Conservation (phyloP, 2,113 vertebrate species). For the Brachypteracias leptosomus region DNA sequence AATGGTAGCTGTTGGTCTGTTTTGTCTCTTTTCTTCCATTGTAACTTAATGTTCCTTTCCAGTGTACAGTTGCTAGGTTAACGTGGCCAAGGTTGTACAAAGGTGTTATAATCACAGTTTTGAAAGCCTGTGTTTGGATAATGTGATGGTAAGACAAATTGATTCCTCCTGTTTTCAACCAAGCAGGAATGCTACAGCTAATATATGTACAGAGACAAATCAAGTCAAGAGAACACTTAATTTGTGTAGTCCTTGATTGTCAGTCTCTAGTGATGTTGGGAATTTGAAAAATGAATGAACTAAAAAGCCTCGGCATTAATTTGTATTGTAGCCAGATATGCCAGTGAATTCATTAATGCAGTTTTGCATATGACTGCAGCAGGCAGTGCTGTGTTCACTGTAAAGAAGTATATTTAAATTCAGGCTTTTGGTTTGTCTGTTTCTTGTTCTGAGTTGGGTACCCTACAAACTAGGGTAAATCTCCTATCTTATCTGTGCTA, state of each 20-base stretch:
- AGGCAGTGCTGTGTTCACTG: not conserved
- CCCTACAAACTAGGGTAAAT: not conserved
- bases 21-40: not conserved
- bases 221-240: not conserved
- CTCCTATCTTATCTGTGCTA: not conserved
- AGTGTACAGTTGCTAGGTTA: not conserved
- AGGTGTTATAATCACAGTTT: not conserved
- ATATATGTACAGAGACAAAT: not conserved
- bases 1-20: not conserved
- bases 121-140: not conserved
- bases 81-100: not conserved
- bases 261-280: not conserved
- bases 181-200: not conserved
- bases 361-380: not conserved
- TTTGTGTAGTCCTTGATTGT: not conserved
- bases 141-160: not conserved
- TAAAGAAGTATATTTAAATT: not conserved
- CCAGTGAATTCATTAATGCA: not conserved
- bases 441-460: not conserved
- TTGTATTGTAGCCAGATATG: not conserved
- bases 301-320: not conserved
- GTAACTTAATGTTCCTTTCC: not conserved
- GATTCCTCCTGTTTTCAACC: not conserved
- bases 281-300: conserved; percentile 9
- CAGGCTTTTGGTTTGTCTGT: not conserved